phyloP scores from a whole-genome alignment of 2,888 invertebrate species.

The Drosophila mimica region DNA sequence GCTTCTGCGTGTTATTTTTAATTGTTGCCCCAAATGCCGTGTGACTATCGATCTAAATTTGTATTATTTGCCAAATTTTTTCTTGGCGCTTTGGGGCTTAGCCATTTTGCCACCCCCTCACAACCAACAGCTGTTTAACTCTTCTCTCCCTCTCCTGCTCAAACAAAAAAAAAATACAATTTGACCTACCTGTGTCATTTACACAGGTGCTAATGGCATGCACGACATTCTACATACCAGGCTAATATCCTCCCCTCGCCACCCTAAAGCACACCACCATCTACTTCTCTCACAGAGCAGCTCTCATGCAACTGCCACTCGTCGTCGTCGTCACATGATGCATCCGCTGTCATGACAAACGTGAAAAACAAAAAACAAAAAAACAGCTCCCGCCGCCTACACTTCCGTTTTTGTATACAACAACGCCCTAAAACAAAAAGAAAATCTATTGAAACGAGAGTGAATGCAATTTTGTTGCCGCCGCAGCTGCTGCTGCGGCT shows the following conservation, averaged over 20 bases:
- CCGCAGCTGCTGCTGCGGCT: constrained; percentile 26
- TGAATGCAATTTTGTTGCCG: constrained; percentile 68
- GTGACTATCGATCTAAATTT: constrained; percentile 34
- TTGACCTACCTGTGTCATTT: constrained; percentile 75
- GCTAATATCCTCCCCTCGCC: neutral
- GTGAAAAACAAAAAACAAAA: neutral
- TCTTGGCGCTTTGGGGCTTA: constrained; percentile 14
- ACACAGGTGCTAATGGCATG: constrained; percentile 75
- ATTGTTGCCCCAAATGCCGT: constrained; percentile 10
- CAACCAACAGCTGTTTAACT: constrained; percentile 25
- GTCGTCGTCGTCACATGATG: constrained; percentile 77
- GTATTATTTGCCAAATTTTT: constrained; percentile 35
- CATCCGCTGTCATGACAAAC: constrained; percentile 70
- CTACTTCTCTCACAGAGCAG: neutral
- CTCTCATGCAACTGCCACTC: constrained; percentile 31
- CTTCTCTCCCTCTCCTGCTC: constrained; percentile 5
- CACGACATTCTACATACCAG: constrained; percentile 39
- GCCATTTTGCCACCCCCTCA: neutral
- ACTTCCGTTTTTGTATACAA: constrained; percentile 54
- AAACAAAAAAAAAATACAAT: constrained; percentile 24
- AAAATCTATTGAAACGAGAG: constrained; percentile 65
- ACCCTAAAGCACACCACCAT: neutral
- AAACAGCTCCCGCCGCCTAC: constrained; percentile 4
- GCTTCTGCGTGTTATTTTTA: neutral
- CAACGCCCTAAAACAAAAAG: constrained; percentile 73